Evolutionary conservation across 2,888 invertebrate genomes (phyloP).

Genomic region (Idaea biselata): DNA sequence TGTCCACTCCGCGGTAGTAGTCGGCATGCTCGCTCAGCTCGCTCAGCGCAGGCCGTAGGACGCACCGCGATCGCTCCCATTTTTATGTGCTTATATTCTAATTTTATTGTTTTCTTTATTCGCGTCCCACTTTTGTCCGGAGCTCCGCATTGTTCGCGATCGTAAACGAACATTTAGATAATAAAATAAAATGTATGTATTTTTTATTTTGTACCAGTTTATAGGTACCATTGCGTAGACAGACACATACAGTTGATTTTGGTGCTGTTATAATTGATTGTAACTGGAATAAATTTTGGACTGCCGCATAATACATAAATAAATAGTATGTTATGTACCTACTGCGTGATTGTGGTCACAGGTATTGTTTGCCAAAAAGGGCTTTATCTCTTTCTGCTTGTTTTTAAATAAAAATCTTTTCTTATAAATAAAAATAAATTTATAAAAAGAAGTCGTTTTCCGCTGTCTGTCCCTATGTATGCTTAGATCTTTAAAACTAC

Average conservation of each 20-base stretch:
- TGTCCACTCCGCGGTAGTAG: no score
- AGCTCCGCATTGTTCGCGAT: conserved; percentile 76
- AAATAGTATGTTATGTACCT: no score
- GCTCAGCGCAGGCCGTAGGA: conserved; percentile 43
- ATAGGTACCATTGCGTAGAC: conserved; percentile 47
- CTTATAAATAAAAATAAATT: no score
- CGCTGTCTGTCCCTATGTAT: no score
- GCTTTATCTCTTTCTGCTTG: no score
- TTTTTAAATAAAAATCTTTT: no score
- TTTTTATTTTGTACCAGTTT: conserved; percentile 58
- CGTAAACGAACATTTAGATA: conserved; percentile 80
- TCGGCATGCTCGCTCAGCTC: conserved; percentile 41
- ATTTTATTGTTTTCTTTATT: conserved; percentile 81
- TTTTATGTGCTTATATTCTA: conserved; percentile 75
- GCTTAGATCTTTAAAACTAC: no score
- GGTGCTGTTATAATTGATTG: conserved; percentile 37
- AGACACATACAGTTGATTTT: conserved; percentile 27
- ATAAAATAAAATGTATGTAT: conserved; percentile 78
- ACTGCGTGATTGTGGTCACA: no score
- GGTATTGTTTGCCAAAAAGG: background rate
- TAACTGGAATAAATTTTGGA: conserved; percentile 37
- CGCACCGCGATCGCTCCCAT: background rate
- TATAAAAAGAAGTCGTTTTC: no score
- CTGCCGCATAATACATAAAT: no score
- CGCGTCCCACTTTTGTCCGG: conserved; percentile 80